A percentile compares a stretch with the other conserved stretches of the same genome.
These are phyloP conservation scores for Brachyistius frenatus DNA, from an alignment of 2,113 vertebrate genomes.

Conservation along the genomic window DNA sequence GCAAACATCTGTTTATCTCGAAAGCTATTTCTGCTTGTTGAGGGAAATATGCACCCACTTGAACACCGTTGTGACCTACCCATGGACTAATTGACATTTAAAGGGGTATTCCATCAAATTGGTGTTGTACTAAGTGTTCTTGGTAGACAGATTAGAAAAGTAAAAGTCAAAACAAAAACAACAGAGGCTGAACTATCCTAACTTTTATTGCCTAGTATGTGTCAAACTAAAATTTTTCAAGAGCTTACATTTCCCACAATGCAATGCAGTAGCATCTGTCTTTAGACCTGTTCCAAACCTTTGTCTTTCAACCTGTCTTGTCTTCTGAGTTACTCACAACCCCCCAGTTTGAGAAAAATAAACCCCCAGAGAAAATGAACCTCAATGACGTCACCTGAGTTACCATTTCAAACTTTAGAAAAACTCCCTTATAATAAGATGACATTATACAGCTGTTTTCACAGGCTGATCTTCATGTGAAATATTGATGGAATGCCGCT, in stretches of 20 bases:
- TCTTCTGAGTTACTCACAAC: not conserved
- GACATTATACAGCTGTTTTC: not conserved
- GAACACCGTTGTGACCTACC: not conserved
- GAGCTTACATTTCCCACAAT: conserved; percentile 7
- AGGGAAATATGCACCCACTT: not conserved
- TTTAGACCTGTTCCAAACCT: not conserved
- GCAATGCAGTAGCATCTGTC: not conserved
- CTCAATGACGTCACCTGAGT: no score
- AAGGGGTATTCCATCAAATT: not conserved
- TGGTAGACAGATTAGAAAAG: no score
- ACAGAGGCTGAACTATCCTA: not conserved
- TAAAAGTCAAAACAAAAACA: no score
- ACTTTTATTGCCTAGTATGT: not conserved
- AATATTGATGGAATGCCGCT: not conserved
- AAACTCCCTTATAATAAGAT: no score
- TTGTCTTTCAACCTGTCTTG: not conserved
- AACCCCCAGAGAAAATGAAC: no score
- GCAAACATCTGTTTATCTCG: not conserved
- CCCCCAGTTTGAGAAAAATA: no score
- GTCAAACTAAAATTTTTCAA: no score
- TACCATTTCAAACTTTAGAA: no score
- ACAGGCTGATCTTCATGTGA: not conserved
- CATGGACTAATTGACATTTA: not conserved
- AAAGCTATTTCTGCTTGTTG: not conserved
- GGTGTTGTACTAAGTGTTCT: not conserved